Base-by-base conservation (phyloP, 92 coral and sea anemone species). In the Plumapathes pennacea region DNA sequence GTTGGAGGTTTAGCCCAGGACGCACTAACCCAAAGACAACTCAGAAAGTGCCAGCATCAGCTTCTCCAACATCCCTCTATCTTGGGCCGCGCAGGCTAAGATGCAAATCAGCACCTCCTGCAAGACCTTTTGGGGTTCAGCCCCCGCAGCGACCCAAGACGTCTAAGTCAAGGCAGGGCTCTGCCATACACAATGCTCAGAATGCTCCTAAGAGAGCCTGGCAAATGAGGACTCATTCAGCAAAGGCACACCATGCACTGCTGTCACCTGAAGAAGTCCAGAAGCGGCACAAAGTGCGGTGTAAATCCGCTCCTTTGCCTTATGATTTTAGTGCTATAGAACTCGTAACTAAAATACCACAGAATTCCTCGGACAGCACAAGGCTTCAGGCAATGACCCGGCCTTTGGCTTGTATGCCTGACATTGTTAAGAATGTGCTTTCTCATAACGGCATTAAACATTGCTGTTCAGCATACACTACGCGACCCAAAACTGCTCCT, bases 251-350 rank as follows among this genome's bases (percentile, higher is more conserved):
- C 25, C 69, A 76, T 64, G 71, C 89, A 13, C 71, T 83, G 39
- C 41, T 87, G 27, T 78, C 96, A 8, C 80, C 83, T 45, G 81
- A 72, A 31, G 96, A 87, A 62, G 65, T 87, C 30, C 49, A 53
- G 22, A 55, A 50, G 19, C 85, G 89, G 10, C 81, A 72, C 23
- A 62, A 50, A 43, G 76, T 59, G 50, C 60, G 90, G 14, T 87
- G 90, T 59, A 87, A 87, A 72, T 87, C 96, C n/a, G 96, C 96
- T 3, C 96, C 90, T 31, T 49, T 78, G 32, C 96, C 86, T 7
- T 87, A 83, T 58, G 66, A 83, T 78, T 87, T 87, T 46, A 87
- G 90, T 54, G 54, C 61, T 8, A 66, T 84, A 8, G 85, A 87
- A 25, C 53, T 87, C 7, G 72, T 87, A 21, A 55, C 37, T 32